Evolutionary conservation across 2,888 invertebrate species (phyloP), one percentile per base, ranked within the genome.

Genomic region (Strigamia transsilvanica): DNA sequence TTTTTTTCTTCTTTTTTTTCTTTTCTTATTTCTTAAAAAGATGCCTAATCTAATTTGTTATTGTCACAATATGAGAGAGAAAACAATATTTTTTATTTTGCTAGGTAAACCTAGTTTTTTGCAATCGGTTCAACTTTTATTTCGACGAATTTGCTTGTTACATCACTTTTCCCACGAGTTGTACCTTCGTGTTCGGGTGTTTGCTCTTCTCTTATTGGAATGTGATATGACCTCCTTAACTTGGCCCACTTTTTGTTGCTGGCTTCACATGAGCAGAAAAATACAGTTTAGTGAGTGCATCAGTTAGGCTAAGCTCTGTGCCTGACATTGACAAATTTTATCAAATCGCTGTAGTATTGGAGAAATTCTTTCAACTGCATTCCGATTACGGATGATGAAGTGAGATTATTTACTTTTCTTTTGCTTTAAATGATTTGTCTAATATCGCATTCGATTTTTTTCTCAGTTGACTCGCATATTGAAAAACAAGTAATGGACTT

Each of bases 271-370:
- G n/a, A 46, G 46, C 46, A 46, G 46, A 46, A 46, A 46, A 46
- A 46, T 46, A 46, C 46, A 46, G 46, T 46, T 46, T 46, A 46
- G 46, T 46, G 46, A 46, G 46, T 10, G 46, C 46, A 46, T 46
- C 46, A 46, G 46, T 46, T 46, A 46, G 2, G 46, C n/a, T 46
- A 46, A n/a, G 46, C 46, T 46, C 15, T 46, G 46, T 46, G 46
- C 15, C 46, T 46, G 46, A 46, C 46, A 46, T 13, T 46, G 46
- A 46, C 46, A 46, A 46, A 46, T 46, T 46, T 46, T 46, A 46
- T 46, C 46, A 46, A 46, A 46, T 46, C n/a, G 46, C 46, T n/a
- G n/a, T 46, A 46, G 46, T 46, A 46, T 46, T 46, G 46, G 46
- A 46, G 13, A 46, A 46, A n/a, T 46, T 46, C 46, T 46, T 46